Evolutionary conservation across 2,113 vertebrate species (phyloP).

Genomic region (Todiramphus chloris): DNA sequence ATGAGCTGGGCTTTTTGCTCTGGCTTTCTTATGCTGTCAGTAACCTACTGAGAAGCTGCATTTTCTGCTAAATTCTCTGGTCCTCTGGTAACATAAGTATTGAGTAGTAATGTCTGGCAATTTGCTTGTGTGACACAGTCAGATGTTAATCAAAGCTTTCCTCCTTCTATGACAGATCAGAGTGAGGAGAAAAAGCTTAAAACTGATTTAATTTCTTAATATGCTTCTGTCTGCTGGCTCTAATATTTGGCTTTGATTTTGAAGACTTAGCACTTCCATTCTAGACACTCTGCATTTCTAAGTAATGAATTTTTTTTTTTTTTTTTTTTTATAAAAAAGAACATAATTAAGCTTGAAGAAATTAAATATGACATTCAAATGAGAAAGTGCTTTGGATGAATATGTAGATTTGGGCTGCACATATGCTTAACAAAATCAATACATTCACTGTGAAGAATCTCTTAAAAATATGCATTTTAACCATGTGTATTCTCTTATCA

Average conservation of each 20-base stretch:
- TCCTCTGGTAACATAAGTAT: neutral
- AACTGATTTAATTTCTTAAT: slow-evolving; percentile 65
- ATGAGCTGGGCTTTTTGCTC: neutral
- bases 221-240: slow-evolving; percentile 39
- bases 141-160: slow-evolving; percentile 45
- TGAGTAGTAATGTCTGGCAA: slow-evolving; percentile 8
- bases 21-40: neutral
- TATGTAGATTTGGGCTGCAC: slow-evolving; percentile 7
- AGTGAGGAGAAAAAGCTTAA: slow-evolving; percentile 42
- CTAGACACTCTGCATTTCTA: slow-evolving; percentile 16
- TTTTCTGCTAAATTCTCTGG: slow-evolving; percentile 24
- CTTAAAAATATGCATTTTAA: neutral
- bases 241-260: slow-evolving; percentile 59
- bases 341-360: slow-evolving; percentile 59
- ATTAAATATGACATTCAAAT: slow-evolving; percentile 56
- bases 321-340: neutral
- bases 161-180: slow-evolving; percentile 37
- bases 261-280: slow-evolving; percentile 43
- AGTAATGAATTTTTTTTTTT: slow-evolving; percentile 29
- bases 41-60: neutral
- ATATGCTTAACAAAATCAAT: neutral
- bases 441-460: neutral
- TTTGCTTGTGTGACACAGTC: slow-evolving; percentile 32
- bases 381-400: slow-evolving; percentile 30
- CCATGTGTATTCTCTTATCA: neutral